Base-by-base conservation (phyloP, 2,888 invertebrate genomes). In the Leucophenga maculata region DNA sequence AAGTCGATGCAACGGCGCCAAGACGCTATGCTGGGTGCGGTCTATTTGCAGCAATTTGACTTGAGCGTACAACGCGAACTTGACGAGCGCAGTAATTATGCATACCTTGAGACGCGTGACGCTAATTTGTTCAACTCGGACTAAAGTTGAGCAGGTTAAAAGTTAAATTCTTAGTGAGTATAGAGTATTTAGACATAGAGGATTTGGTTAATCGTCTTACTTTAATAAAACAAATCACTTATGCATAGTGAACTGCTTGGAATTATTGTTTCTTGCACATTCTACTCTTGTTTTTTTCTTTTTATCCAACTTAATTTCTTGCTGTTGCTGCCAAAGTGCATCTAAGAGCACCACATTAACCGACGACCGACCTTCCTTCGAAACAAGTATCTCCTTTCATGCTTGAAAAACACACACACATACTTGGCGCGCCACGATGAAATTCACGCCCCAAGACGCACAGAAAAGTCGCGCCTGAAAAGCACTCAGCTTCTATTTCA, bases 11-110 rank as follows among this genome's bases (percentile, higher is more conserved):
- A 65, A 1, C 66, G 69, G 3, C 64, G 64, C 0, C 72, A 78
- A 14, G 67, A 64, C 2, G 83, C 84, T 0, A 77, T 81, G 32
- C 68, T 87, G 18, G 87, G 87, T 4, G 86, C 86, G 48, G 71
- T 87, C 26, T 86, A 82, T 68, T 74, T 86, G 4, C 78, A 84
- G 55, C 74, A 77, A 16, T 77, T 82, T 46, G 72, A 78, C 52
- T 66, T 75, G 11, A 55, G 1, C 26, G 1, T 16, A 39, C 13
- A 71, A 71, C 50, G 68, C 26, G 2, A n/a, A 68, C 6, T 62
- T 44, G 9, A 60, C 44, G 48, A 74, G 78, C 65, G 14, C 32
- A 74, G 74, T 72, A 71, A 9, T 16, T 69, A 31, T 55, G 68
- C 65, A 59, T 68, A 69, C 66, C 55, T 55, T 26, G 20, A 55